phyloP scores from a whole-genome alignment of 2,797 vertebrate genomes.

The Myotis pilosus region DNA sequence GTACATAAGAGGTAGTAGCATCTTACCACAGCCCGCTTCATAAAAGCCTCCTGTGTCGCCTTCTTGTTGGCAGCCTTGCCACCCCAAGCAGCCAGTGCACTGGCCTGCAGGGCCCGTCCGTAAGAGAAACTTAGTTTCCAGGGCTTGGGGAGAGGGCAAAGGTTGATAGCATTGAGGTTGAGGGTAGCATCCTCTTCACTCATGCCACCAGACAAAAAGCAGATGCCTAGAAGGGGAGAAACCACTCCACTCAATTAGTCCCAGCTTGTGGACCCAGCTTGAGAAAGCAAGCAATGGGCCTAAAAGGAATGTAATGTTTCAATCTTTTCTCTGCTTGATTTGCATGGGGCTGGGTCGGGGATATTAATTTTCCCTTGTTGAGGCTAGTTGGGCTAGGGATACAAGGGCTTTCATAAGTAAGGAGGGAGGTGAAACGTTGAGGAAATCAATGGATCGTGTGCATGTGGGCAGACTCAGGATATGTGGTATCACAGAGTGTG shows the following conservation, averaged over 20 bases:
- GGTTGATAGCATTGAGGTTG: constrained; percentile 96
- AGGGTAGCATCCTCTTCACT: constrained; percentile 97
- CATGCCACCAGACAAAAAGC: constrained; percentile 98
- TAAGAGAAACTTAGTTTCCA: constrained; percentile 99
- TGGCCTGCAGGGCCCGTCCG: constrained; percentile 96
- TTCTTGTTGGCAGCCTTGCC: constrained; percentile 92
- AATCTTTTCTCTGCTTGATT: not conserved
- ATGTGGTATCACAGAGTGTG: not conserved
- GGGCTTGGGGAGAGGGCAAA: constrained; percentile 89
- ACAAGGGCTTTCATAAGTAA: not conserved
- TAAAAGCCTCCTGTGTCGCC: constrained; percentile 92
- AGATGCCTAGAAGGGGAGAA: constrained; percentile 88
- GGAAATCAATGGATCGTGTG: not conserved
- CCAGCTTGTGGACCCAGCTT: not conserved
- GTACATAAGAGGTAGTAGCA: not conserved
- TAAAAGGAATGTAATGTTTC: not conserved
- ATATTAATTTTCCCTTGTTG: not conserved
- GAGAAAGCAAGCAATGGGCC: constrained; percentile 4
- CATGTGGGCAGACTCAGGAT: not conserved
- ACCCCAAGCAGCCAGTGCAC: constrained; percentile 92
- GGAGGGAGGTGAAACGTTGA: not conserved
- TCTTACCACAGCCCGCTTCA: constrained; percentile 91
- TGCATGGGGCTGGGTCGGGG: not conserved
- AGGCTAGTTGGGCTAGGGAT: not conserved
- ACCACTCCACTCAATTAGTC: not conserved